These are phyloP conservation scores for Naja naja DNA, from an alignment of 2,113 vertebrate species.

Conservation along the genomic window DNA sequence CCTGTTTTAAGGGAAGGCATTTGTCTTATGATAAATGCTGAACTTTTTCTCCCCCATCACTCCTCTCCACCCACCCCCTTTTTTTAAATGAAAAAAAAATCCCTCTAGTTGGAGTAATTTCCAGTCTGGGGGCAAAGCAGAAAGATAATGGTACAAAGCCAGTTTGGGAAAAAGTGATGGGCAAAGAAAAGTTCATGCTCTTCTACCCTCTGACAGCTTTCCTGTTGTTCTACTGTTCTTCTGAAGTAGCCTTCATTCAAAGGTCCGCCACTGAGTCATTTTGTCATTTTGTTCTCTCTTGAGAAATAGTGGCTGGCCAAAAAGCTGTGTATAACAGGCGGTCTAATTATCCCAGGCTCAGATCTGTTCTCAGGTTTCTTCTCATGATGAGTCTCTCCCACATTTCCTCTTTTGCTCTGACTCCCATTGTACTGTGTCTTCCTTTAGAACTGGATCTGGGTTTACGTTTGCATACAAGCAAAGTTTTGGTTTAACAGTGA, in stretches of 20 bases:
- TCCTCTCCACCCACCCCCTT: not conserved
- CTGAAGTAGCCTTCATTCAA: not conserved
- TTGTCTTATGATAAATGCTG: too few relatives aligned
- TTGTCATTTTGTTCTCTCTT: not conserved
- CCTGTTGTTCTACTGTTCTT: not conserved
- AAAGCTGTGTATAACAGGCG: too few relatives aligned
- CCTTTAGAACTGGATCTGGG: not conserved
- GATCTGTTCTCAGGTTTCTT: not conserved
- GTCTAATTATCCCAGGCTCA: not conserved
- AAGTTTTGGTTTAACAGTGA: not conserved
- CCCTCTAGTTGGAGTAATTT: not conserved
- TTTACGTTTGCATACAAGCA: not conserved
- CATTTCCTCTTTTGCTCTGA: not conserved
- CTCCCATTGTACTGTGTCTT: not conserved
- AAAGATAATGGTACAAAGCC: not conserved
- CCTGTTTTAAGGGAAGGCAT: too few relatives aligned
- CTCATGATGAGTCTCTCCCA: not conserved
- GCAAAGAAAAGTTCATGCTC: not conserved
- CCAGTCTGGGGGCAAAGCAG: not conserved
- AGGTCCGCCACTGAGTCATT: not conserved
- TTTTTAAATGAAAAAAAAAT: not conserved
- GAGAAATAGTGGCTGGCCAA: not conserved
- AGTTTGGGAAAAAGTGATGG: not conserved
- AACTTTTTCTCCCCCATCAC: not conserved
- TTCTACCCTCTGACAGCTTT: not conserved